These are phyloP conservation scores for Scaptomyza montana DNA, from an alignment of 1,140 invertebrate species.

Conservation along the genomic window DNA sequence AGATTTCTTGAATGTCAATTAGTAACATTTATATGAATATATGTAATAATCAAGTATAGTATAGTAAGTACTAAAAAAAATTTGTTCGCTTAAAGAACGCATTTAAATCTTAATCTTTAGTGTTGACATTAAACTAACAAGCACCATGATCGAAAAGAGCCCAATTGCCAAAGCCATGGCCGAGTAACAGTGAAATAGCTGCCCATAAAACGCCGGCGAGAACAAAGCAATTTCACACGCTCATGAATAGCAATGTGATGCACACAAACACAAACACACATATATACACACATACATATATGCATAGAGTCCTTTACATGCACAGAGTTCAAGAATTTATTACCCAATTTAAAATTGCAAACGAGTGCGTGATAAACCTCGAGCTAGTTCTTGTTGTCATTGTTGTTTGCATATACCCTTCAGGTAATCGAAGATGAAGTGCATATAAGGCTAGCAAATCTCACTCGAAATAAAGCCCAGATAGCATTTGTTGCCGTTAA, in stretches of 20 bases:
- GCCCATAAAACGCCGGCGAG: slow-evolving; percentile 43
- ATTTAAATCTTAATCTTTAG: slow-evolving; percentile 81
- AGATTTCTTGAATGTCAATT: no score
- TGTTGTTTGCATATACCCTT: slow-evolving; percentile 40
- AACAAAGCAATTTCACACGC: slow-evolving; percentile 74
- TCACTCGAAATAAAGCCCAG: neutral
- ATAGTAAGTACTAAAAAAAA: slow-evolving; percentile 32
- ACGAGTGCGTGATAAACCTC: slow-evolving; percentile 78
- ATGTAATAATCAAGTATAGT: no score
- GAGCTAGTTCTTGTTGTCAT: slow-evolving; percentile 38
- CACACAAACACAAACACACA: slow-evolving; percentile 32
- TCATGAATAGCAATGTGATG: slow-evolving; percentile 43
- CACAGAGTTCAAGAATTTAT: slow-evolving; percentile 71
- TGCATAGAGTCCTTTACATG: slow-evolving; percentile 13
- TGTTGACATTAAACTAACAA: slow-evolving; percentile 77
- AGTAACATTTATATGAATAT: no score
- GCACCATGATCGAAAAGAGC: slow-evolving; percentile 29
- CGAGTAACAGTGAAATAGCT: slow-evolving; percentile 25
- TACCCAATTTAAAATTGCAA: slow-evolving; percentile 82
- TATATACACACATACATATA: neutral
- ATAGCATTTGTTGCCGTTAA: no score
- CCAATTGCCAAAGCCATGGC: slow-evolving; percentile 30
- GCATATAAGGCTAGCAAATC: neutral
- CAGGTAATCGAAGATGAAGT: neutral
- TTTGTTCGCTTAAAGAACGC: slow-evolving; percentile 64